Base-by-base conservation (phyloP, 2,113 vertebrate genomes). In the Semicossyphus pulcher region DNA sequence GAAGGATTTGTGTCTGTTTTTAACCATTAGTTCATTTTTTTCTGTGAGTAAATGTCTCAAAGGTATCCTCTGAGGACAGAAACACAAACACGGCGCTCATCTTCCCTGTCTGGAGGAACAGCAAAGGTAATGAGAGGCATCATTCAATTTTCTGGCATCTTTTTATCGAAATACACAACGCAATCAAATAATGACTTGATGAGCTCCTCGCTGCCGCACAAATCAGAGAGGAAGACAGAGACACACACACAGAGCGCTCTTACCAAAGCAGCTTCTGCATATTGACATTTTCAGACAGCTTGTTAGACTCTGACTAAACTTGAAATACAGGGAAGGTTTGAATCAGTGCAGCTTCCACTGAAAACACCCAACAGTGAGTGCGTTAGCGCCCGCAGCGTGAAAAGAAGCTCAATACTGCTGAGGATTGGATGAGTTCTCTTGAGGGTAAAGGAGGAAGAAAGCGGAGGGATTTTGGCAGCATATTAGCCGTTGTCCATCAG, bases 161-260 rank as follows among this genome's bases (percentile, higher is more conserved):
- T 68, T 73, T 80, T 58, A 69, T 58, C 16, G 10, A 71, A 81
- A 72, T 21, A 54, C 76, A 71, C 57, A 3, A 67, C 34, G 77
- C 70, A 83, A 80, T 88, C 81, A 89, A 78, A 76, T 65, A 52
- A 73, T 44, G 70, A 51, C 69, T 84, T 85, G 69, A 83, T 78
- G 75, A 86, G 76, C 2, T 0, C 23, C 60, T 68, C 44, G 21
- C 28, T 72, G 83, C 45, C 41, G 68, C 42, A 58, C 66, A 65
- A 78, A 80, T 80, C 49, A 86, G 36, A 23, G 34, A 32, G 59
- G 26, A 65, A 63, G 51, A 29, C 37, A 42, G 18, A 63, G 20
- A 14, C 52, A 44, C 36, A 42, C 14, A 48, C 32, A 66, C 15
- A 25, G 25, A 18, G 64, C 51, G 7, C 34, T 53, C 37, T 56